phyloP scores from a whole-genome alignment of 2,797 vertebrate species.

The Enteromius thamalakanensis region DNA sequence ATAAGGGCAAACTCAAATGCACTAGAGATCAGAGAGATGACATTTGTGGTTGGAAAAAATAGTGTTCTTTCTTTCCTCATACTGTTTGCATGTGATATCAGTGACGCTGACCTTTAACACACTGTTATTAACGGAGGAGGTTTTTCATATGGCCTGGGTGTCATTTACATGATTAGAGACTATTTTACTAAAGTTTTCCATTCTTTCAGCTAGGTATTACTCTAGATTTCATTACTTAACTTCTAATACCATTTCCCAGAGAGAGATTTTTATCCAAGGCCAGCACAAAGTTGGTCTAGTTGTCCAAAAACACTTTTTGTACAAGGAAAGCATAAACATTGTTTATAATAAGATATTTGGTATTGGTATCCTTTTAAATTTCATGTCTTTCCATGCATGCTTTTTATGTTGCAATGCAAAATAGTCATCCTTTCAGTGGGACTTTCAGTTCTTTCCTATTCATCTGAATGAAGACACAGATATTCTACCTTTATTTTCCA shows the following conservation, averaged over 20 bases:
- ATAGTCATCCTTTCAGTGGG: not conserved
- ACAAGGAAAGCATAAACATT: not conserved
- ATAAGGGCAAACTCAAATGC: conserved; percentile 22
- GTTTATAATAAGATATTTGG: not conserved
- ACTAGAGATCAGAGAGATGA: conserved; percentile 44
- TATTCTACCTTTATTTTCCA: not conserved
- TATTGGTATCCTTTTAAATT: not conserved
- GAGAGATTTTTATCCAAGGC: not conserved
- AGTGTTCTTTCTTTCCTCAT: conserved; percentile 38
- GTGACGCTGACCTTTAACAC: conserved; percentile 58
- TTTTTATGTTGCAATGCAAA: not conserved
- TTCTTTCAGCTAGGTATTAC: not conserved
- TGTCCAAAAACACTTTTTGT: not conserved
- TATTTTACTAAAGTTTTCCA: conserved; percentile 5
- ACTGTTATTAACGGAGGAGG: conserved; percentile 54
- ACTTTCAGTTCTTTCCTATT: not conserved
- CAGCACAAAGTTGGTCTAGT: not conserved
- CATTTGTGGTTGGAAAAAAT: conserved; percentile 57
- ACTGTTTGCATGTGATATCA: conserved; percentile 53
- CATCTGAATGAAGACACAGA: not conserved
- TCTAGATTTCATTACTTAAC: not conserved
- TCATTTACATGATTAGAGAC: conserved; percentile 45
- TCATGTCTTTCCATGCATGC: not conserved
- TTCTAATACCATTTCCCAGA: not conserved
- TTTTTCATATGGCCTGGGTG: conserved; percentile 16